These are phyloP conservation scores for Glaucidium brasilianum DNA, from an alignment of 2,113 vertebrate species.

Conservation along the genomic window DNA sequence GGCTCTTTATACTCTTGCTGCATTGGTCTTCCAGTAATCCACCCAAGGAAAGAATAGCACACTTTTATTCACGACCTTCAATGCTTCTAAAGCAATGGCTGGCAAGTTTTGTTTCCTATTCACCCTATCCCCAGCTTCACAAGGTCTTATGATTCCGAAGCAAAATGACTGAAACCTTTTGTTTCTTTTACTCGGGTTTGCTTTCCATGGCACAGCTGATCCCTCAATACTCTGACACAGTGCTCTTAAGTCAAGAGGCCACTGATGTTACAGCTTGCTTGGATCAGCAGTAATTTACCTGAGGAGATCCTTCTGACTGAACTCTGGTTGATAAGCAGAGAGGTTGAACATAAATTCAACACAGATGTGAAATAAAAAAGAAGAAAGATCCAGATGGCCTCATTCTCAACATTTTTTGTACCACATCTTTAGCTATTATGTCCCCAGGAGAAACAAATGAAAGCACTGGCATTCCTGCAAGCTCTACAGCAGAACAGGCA, in stretches of 20 bases:
- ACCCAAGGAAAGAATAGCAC: neutral
- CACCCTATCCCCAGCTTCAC: neutral
- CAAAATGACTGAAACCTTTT: neutral
- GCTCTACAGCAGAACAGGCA: neutral
- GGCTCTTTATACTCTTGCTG: neutral
- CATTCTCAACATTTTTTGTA: neutral
- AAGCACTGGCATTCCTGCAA: neutral
- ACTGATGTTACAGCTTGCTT: neutral
- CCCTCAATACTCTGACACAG: neutral
- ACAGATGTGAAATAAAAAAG: neutral
- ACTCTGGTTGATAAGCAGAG: neutral
- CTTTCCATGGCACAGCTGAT: neutral
- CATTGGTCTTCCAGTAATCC: neutral
- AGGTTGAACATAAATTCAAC: neutral
- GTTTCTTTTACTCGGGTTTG: neutral
- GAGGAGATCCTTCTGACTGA: neutral
- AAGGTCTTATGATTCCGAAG: neutral
- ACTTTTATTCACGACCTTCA: neutral
- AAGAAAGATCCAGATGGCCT: neutral
- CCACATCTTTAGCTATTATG: neutral
- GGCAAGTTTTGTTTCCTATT: neutral
- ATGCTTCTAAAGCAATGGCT: neutral
- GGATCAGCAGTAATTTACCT: neutral
- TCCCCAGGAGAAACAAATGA: neutral
- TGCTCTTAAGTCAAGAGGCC: neutral